Evolutionary conservation across 92 coral and sea anemone species (phyloP), one percentile per base, ranked within the genome.

Genomic region (Chrysogorgia sp.): DNA sequence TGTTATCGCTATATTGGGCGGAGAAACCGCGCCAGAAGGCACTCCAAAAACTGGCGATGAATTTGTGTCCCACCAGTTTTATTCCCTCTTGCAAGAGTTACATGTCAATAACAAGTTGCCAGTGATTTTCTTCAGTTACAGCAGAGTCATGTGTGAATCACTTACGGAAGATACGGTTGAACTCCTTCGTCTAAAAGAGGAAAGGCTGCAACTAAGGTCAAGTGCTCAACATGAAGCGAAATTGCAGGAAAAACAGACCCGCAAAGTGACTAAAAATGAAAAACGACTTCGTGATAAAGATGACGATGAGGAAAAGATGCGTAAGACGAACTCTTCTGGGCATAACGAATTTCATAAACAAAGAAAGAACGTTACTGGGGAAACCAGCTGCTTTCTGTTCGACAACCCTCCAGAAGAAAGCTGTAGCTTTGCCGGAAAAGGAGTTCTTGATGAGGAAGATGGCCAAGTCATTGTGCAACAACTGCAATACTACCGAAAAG

Each of bases 381-480:
- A 67, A 40, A 12, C 24, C 13, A 28, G 40, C 6, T 72, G 79
- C 55, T 72, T 72, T 35, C 22, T 72, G 53, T 35, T 72, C 32
- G 79, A 72, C 24, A 41, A 72, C 55, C 50, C 79, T 72, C 79
- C 79, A 56, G 22, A 58, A 19, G 52, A 53, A 19, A 56, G 79
- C 22, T 72, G 79, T 34, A 72, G 79, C 58, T 72, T 17, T 56
- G 79, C 79, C 2, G 63, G 63, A 34, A 23, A 2, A 52, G 79
- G 79, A 30, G 65, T 72, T 26, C 64, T 72, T 10, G 79, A 72
- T 72, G 79, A 19, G 12, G 52, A 53, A 33, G 79, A 72, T 72
- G 79, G 48, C 34, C 50, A 72, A 19, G 65, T 55, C 28, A 56
- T 72, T 32, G 65, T 31, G 12, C 32, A 35, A 10, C 53, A 59